Base-by-base conservation (phyloP, 1,140 invertebrate species). In the Coenobita brevimanus region DNA sequence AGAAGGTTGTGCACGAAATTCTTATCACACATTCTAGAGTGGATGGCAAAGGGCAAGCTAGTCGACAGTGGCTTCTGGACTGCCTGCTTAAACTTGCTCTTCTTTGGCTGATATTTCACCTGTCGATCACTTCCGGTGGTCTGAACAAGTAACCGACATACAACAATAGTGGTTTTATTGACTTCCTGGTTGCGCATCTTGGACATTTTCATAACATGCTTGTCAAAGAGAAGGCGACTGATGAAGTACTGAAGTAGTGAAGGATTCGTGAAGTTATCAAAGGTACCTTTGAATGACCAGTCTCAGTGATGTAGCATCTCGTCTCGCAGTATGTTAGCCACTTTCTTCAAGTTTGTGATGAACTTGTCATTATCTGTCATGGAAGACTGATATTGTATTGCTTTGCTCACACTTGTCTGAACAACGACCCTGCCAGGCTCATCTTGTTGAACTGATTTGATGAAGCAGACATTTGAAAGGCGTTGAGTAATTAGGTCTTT, bases 91-190 rank as follows among this genome's bases (percentile, higher is more conserved):
- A 75, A 82, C 13, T 8, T 17, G 79, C 21, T 82, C 50, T 82
- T 82, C 79, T 82, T 82, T 57, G 79, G 13, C 79, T 71, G 79
- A 82, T 82, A 50, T 64, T 82, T 75, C 60, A 69, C 79, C 46
- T 80, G 67, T 8, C 46, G 21, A 46, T 30, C 33, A 82, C 79
- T 30, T n/a, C n/a, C n/a, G n/a, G n/a, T n/a, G n/a, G n/a, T n/a
- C n/a, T n/a, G n/a, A n/a, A n/a, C n/a, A n/a, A 80, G 67, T 13
- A 75, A 75, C 81, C 76, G 64, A 21, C 71, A 82, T 57, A 50
- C 64, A 30, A 82, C 81, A 67, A n/a, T 50, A 64, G 27, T 60
- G 57, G 81, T 41, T 82, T 82, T 80, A n/a, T n/a, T n/a, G n/a
- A n/a, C n/a, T n/a, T n/a, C n/a, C n/a, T n/a, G n/a, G n/a, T n/a